Percentiles rank a stretch among this genome's conserved stretches.
Conservation (phyloP, 2,113 vertebrate genomes). For the Chaetodon trifascialis region DNA sequence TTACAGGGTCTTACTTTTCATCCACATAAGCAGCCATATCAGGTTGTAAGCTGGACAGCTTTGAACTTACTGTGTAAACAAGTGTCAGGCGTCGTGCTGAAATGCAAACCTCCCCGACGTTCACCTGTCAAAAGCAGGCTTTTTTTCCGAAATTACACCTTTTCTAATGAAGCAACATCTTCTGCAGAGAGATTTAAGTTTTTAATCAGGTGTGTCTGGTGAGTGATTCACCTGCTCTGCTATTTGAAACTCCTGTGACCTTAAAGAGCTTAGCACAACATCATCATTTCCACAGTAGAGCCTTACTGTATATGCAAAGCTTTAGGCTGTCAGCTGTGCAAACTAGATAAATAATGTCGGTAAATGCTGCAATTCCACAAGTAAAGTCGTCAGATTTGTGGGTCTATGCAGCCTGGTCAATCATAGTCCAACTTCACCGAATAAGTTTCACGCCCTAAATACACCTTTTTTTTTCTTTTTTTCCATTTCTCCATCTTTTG, state of each 20-base stretch:
- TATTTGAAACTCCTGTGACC: conserved; percentile 68
- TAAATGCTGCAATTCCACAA: conserved; percentile 55
- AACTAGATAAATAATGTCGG: conserved; percentile 76
- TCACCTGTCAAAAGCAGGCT: conserved; percentile 60
- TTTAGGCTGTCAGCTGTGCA: conserved; percentile 74
- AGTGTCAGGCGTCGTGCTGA: conserved; percentile 74
- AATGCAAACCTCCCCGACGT: conserved; percentile 67
- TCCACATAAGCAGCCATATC: conserved; percentile 76
- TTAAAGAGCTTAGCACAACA: conserved; percentile 80
- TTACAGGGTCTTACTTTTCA: conserved; percentile 71
- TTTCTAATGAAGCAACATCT: conserved; percentile 64
- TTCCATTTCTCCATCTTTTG: conserved; percentile 53
- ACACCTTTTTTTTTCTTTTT: conserved; percentile 17
- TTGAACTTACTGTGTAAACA: conserved; percentile 84
- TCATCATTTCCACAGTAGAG: conserved; percentile 57
- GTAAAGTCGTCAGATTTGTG: conserved; percentile 62
- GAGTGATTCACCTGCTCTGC: conserved; percentile 74
- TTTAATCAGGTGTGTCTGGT: conserved; percentile 74
- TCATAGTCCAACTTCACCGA: conserved; percentile 41
- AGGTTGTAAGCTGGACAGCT: conserved; percentile 78
- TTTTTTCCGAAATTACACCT: conserved; percentile 46
- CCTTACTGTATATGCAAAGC: conserved; percentile 69
- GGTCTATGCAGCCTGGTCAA: conserved; percentile 50
- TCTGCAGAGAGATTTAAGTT: conserved; percentile 65
- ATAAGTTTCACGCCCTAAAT: conserved; percentile 11